These are phyloP conservation scores for Amphiprion clarkii DNA, from an alignment of 2,797 vertebrate species.

Conservation along the genomic window DNA sequence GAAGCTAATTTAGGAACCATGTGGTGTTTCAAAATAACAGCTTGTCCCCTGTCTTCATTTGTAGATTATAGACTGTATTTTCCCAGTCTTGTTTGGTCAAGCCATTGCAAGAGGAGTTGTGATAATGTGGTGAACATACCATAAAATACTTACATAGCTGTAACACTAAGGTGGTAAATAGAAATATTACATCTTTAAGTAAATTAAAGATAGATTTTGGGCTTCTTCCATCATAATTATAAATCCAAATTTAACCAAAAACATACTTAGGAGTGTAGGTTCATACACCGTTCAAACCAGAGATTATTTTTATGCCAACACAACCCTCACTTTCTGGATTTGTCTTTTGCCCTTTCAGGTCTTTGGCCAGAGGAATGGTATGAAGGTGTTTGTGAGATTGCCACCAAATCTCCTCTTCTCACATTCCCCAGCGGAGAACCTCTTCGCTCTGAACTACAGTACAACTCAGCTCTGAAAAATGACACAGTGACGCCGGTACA, in stretches of 20 bases:
- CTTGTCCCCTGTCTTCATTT: neutral
- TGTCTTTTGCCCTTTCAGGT: conserved; percentile 78
- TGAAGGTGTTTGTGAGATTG: conserved; percentile 98
- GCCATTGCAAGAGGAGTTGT: neutral
- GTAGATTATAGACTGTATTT: neutral
- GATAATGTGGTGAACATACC: neutral
- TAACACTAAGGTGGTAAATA: neutral
- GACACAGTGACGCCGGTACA: conserved; percentile 93
- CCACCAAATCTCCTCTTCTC: conserved; percentile 94
- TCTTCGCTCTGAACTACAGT: conserved; percentile 95
- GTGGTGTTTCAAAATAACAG: neutral
- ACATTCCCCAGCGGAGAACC: conserved; percentile 98
- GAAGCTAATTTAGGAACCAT: too few species aligned
- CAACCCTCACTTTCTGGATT: neutral
- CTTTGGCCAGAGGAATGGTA: conserved; percentile 99
- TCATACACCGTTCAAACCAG: neutral
- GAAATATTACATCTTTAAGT: neutral
- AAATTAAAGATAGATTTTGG: neutral
- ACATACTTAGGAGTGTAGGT: neutral
- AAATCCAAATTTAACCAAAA: neutral
- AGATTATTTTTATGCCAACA: neutral
- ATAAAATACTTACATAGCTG: neutral
- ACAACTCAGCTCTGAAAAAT: conserved; percentile 98
- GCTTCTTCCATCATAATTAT: neutral
- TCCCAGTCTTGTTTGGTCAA: neutral